Percentiles rank a stretch among this genome's conserved stretches.
Evolutionary conservation across 2,113 vertebrate genomes (phyloP).

Genomic region (Gadus chalcogrammus): DNA sequence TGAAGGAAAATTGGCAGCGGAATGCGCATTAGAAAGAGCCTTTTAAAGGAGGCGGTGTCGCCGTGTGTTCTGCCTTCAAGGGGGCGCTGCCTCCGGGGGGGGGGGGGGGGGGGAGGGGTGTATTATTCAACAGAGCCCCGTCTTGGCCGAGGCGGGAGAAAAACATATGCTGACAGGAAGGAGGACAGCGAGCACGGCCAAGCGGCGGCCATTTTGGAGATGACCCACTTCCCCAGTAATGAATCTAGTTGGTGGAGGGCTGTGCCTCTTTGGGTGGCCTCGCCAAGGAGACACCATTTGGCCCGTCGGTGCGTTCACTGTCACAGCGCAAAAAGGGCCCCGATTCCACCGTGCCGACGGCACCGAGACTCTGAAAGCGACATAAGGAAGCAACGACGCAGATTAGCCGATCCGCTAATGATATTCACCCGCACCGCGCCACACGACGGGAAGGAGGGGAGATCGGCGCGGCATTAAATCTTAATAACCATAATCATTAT

Average conservation of each 20-base stretch:
- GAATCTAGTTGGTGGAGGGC: conserved; percentile 42
- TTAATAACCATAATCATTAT: too few relatives aligned
- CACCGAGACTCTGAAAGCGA: too few relatives aligned
- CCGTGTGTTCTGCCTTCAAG: too few relatives aligned
- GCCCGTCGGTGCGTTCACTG: conserved; percentile 36
- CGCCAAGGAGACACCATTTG: conserved; percentile 49
- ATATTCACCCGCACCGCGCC: too few relatives aligned
- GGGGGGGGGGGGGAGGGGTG: conserved; percentile 10
- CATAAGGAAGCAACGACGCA: too few relatives aligned
- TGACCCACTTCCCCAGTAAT: conserved; percentile 69
- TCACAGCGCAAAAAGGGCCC: conserved; percentile 16
- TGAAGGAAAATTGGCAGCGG: conserved; percentile 51
- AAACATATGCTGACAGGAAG: conserved; percentile 68
- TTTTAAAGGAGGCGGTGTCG: too few relatives aligned
- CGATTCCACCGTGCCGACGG: too few relatives aligned
- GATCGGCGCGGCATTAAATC: too few relatives aligned
- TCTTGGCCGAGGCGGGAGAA: conserved; percentile 51
- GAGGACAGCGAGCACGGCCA: conserved; percentile 54
- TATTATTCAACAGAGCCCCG: conserved; percentile 55
- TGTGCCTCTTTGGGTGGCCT: conserved; percentile 7
- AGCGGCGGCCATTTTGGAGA: conserved; percentile 59
- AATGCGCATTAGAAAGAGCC: background rate
- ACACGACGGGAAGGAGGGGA: too few relatives aligned
- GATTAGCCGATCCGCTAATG: too few relatives aligned
- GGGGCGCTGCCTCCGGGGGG: too few relatives aligned